Base-by-base conservation (phyloP, 2,888 invertebrate species). In the Hirtodrosophila alboralis region DNA sequence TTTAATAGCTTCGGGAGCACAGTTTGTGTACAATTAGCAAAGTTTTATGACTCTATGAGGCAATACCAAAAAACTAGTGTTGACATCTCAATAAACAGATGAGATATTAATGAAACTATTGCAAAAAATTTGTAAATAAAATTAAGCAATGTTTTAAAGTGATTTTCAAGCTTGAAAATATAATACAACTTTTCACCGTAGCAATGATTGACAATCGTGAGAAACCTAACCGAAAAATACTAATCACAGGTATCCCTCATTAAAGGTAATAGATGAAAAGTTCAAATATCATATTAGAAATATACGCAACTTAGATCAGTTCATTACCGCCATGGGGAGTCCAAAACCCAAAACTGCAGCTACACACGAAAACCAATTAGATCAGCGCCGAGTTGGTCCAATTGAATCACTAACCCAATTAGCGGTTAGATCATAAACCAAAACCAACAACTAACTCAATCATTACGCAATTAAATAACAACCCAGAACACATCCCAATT, bases 351-450 rank as follows among this genome's bases (percentile, higher is more conserved):
- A 40, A 67, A 59, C 40, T 53, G 41, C 36, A 30, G 21, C 52
- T n/a, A 49, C 33, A 14, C 54, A 71, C 74, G 54, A 34, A 47
- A 60, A 38, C 47, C 60, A 73, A 68, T 71, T 72, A 70, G 33
- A 62, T 33, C 28, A 38, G 16, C 14, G 36, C 10, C 31, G 23
- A 33, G 26, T 4, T 56, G 23, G 31, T 62, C 37, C 61, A 57
- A 74, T 75, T 57, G 61, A 65, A 67, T 53, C 38, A 27, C 23
- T 8, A 23, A 8, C 6, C 78, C 83, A 78, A 81, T 78, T 84
- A 79, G 81, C 78, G 81, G 74, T 57, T 54, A 73, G 80, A 77
- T 84, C 79, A 80, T 77, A 74, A 69, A 69, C 49, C 59, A 49
- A 18, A 41, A 26, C 51, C 69, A 57, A 41, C 64, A 74, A 74